Evolutionary conservation across 2,113 vertebrate genomes (phyloP).

Genomic region (Sphaerodactylus townsendi): DNA sequence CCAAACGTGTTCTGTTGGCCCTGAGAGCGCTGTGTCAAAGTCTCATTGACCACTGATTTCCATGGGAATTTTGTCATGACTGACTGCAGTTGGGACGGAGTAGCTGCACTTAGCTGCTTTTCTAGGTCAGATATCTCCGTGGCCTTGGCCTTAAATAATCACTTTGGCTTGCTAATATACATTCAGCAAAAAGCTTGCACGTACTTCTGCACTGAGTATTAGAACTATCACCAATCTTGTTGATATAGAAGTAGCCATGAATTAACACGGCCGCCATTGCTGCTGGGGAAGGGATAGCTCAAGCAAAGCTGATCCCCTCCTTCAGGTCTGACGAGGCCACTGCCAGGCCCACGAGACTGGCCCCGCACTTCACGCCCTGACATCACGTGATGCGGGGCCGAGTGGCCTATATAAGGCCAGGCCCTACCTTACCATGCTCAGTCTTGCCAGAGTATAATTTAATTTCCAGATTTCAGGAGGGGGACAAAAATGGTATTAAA

Average conservation of each 20-base stretch:
- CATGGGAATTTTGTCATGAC: background rate
- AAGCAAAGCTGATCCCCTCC: no score
- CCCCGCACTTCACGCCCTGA: no score
- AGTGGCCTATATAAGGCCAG: no score
- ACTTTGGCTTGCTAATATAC: background rate
- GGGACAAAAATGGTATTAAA: background rate
- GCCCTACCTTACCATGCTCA: no score
- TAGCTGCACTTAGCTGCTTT: background rate
- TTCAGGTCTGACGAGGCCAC: no score
- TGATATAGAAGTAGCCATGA: no score
- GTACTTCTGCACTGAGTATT: background rate
- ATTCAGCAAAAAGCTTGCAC: background rate
- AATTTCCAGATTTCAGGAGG: background rate
- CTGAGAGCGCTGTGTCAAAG: background rate
- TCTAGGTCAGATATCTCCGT: background rate
- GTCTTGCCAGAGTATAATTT: no score
- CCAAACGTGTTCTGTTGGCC: background rate
- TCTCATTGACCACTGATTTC: background rate
- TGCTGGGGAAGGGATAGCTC: no score
- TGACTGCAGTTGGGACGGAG: background rate
- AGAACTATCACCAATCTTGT: no score
- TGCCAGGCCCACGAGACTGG: no score
- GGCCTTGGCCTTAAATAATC: background rate
- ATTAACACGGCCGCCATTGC: no score
- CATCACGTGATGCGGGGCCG: no score